Percentiles rank a stretch among this genome's conserved stretches.
Conservation (phyloP, 2,888 invertebrate species). For the Drosophila nigritarsus region DNA sequence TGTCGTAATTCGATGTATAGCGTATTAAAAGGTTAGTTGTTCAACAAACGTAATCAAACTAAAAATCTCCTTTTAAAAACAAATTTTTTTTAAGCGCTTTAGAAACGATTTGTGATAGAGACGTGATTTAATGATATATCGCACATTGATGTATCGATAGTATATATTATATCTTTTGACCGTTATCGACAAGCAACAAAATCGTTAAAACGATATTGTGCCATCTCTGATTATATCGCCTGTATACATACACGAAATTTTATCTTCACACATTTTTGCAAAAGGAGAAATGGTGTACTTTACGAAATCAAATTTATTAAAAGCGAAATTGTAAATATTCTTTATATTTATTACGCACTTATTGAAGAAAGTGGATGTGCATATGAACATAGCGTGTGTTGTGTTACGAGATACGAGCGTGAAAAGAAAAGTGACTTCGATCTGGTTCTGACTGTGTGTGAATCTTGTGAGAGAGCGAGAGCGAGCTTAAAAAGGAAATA, state of each 20-base stretch:
- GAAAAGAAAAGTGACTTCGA: conserved; percentile 69
- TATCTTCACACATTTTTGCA: conserved; percentile 26
- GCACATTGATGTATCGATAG: neutral
- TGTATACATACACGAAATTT: conserved; percentile 51
- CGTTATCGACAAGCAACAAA: neutral
- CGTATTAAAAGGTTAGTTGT: neutral
- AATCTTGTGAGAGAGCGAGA: conserved; percentile 78
- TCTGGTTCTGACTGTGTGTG: conserved; percentile 75
- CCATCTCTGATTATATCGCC: conserved; percentile 3
- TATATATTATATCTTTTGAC: neutral
- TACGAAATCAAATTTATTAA: conserved; percentile 59
- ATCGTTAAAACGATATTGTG: neutral
- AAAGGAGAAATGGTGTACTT: conserved; percentile 63
- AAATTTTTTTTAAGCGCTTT: neutral
- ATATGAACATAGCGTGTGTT: conserved; percentile 72
- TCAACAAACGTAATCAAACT: neutral
- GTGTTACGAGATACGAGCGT: conserved; percentile 70
- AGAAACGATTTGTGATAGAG: neutral
- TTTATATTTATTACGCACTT: conserved; percentile 75
- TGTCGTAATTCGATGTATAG: neutral
- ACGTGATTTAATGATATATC: neutral
- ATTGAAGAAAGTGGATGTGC: conserved; percentile 76
- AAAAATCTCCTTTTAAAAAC: neutral
- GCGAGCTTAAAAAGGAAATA: conserved; percentile 66
- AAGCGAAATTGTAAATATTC: conserved; percentile 77